Percentiles rank a stretch among this genome's conserved stretches.
These are phyloP conservation scores for Epistrophella euchroma DNA, from an alignment of 2,888 invertebrate genomes.

Conservation along the genomic window DNA sequence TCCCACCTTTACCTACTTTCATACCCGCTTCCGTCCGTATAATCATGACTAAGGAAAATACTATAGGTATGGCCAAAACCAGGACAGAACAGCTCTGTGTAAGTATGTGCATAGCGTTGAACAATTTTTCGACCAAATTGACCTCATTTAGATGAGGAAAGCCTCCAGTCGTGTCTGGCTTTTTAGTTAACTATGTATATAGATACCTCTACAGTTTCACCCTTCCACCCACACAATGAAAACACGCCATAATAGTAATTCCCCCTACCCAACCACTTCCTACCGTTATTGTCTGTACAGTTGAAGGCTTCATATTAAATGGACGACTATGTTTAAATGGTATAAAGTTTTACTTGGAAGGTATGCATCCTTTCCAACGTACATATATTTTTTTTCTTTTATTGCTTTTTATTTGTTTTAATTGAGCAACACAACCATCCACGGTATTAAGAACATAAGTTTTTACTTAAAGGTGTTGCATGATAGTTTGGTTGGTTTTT, in stretches of 20 bases:
- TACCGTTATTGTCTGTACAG: background rate
- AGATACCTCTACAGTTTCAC: too few relatives aligned
- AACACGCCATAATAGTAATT: conserved; percentile 13
- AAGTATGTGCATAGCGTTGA: background rate
- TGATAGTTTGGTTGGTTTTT: conserved; percentile 10
- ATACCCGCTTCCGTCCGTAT: background rate
- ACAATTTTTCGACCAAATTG: conserved; percentile 51
- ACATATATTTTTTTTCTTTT: background rate
- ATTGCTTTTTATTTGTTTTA: conserved; percentile 17
- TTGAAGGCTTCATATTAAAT: conserved; percentile 24
- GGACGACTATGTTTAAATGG: conserved; percentile 10
- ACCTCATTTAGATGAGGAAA: conserved; percentile 63
- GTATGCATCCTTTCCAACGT: background rate
- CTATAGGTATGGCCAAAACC: background rate
- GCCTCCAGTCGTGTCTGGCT: conserved; percentile 59
- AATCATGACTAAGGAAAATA: conserved; percentile 45
- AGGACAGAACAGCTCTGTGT: background rate
- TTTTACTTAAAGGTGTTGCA: conserved; percentile 11
- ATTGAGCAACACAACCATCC: conserved; percentile 5
- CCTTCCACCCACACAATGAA: background rate
- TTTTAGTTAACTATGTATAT: conserved; percentile 10
- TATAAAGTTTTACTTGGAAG: background rate
- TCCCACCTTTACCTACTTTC: conserved; percentile 55
- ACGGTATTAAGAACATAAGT: conserved; percentile 6
- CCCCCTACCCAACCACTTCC: background rate